Conservation (phyloP, 2,888 invertebrate species). For the Nemapogon koenigi region DNA sequence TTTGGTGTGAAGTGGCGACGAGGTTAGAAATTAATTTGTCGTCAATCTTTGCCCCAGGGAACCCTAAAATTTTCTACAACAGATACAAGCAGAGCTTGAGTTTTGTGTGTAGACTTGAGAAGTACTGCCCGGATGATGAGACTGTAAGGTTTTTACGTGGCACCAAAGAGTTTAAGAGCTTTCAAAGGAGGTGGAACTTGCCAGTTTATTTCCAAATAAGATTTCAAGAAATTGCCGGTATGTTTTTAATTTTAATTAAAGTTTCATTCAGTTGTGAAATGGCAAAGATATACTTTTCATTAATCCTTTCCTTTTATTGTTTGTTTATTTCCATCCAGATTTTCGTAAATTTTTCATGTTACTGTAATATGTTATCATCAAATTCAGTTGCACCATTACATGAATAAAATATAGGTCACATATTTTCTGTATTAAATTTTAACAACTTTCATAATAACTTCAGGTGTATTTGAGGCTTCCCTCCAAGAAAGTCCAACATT, state of each 20-base stretch:
- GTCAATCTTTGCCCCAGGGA: slow-evolving; percentile 90
- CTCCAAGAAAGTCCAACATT: slow-evolving; percentile 34
- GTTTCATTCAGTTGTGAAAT: no score
- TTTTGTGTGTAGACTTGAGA: slow-evolving; percentile 76
- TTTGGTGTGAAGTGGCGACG: slow-evolving; percentile 86
- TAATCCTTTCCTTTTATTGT: no score
- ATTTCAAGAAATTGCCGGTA: slow-evolving; percentile 91
- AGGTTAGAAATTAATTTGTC: slow-evolving; percentile 81
- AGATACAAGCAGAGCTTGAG: slow-evolving; percentile 80
- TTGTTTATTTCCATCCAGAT: no score
- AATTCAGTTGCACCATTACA: no score
- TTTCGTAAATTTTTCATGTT: no score
- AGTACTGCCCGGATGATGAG: slow-evolving; percentile 65
- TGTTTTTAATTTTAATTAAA: slow-evolving; percentile 1
- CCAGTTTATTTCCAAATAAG: slow-evolving; percentile 97
- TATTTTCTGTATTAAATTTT: no score
- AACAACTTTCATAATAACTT: no score
- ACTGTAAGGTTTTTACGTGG: slow-evolving; percentile 66
- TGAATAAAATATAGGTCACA: no score
- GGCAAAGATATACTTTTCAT: no score
- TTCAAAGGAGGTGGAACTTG: slow-evolving; percentile 89
- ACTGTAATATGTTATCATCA: no score
- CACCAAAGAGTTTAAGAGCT: slow-evolving; percentile 76
- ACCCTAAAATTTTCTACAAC: slow-evolving; percentile 86
- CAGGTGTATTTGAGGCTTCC: slow-evolving; percentile 48